A percentile compares a stretch with the other conserved stretches of the same genome.
These are phyloP conservation scores for Heliconius cydno DNA, from an alignment of 2,888 invertebrate species.

Conservation along the genomic window DNA sequence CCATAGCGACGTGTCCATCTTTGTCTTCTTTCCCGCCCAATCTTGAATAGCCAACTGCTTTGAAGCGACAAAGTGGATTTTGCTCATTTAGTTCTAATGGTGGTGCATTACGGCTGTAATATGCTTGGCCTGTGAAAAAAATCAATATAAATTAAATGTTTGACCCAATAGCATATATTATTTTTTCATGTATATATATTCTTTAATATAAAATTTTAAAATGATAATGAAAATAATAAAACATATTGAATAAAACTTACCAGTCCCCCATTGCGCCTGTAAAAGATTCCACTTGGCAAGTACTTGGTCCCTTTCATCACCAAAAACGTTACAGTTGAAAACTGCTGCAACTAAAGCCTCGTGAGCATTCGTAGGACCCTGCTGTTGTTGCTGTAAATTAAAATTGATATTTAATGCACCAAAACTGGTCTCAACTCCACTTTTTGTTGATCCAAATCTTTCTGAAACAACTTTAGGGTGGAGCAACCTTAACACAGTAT, in stretches of 20 bases:
- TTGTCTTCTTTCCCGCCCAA: slow-evolving; percentile 94
- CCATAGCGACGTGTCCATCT: slow-evolving; percentile 94
- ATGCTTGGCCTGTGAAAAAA: slow-evolving; percentile 85
- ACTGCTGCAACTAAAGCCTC: slow-evolving; percentile 90
- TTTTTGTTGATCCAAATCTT: too few species aligned
- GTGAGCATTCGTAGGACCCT: slow-evolving; percentile 83
- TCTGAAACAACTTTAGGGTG: too few species aligned
- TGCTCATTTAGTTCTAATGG: slow-evolving; percentile 93
- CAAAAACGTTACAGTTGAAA: slow-evolving; percentile 92
- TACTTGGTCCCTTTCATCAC: slow-evolving; percentile 97
- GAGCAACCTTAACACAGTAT: too few species aligned
- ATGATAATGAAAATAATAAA: not conserved
- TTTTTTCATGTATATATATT: too few species aligned
- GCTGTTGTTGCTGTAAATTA: slow-evolving; percentile 76
- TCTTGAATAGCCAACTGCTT: slow-evolving; percentile 96
- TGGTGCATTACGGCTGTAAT: slow-evolving; percentile 89
- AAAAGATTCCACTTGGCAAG: slow-evolving; percentile 97
- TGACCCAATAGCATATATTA: not conserved
- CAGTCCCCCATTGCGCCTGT: slow-evolving; percentile 94
- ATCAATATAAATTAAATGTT: not conserved
- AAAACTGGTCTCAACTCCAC: too few species aligned
- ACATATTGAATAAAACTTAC: slow-evolving; percentile 67
- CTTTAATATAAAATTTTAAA: too few species aligned
- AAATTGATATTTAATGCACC: not conserved
- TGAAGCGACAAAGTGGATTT: slow-evolving; percentile 96